Percentiles rank a stretch among this genome's conserved stretches.
phyloP scores from a whole-genome alignment of 2,888 invertebrate species.

The Cynaeus angustus region DNA sequence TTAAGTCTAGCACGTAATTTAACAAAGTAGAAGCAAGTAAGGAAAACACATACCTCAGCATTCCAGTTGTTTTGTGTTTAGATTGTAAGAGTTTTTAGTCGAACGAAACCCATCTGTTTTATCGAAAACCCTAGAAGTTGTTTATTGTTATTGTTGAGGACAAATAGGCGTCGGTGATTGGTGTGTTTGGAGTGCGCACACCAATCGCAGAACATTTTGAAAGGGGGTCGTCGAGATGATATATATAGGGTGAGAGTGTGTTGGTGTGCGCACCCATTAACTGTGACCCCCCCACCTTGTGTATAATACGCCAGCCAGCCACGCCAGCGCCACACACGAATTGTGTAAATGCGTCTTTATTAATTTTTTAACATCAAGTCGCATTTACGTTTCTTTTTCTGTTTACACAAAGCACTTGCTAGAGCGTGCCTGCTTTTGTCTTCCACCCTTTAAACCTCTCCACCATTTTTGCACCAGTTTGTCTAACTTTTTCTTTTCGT shows the following conservation, averaged over 20 bases:
- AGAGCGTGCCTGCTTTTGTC: constrained; percentile 55
- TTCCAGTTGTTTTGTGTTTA: constrained; percentile 50
- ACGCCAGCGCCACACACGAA: constrained; percentile 42
- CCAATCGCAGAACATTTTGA: constrained; percentile 55
- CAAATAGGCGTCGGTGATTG: constrained; percentile 60
- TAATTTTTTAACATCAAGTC: constrained; percentile 18
- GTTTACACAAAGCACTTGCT: constrained; percentile 54
- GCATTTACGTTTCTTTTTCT: constrained; percentile 29
- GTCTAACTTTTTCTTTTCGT: constrained; percentile 50
- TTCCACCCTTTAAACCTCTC: constrained; percentile 42
- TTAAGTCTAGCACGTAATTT: constrained; percentile 71
- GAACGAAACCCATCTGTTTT: constrained; percentile 45
- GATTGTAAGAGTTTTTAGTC: constrained; percentile 49
- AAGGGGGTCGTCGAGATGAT: constrained; percentile 40
- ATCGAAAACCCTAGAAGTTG: constrained; percentile 47
- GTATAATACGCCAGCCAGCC: constrained; percentile 41
- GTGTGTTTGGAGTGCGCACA: constrained; percentile 64
- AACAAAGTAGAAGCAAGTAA: constrained; percentile 15
- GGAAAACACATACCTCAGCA: constrained; percentile 34
- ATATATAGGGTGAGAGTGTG: constrained; percentile 60
- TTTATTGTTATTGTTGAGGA: constrained; percentile 49
- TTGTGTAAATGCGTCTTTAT: constrained; percentile 39
- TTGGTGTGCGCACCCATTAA: constrained; percentile 71
- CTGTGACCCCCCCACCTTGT: constrained; percentile 49
- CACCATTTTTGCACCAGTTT: constrained; percentile 47